Evolutionary conservation across 2,113 vertebrate species (phyloP).

Genomic region (Tiliqua scincoides): DNA sequence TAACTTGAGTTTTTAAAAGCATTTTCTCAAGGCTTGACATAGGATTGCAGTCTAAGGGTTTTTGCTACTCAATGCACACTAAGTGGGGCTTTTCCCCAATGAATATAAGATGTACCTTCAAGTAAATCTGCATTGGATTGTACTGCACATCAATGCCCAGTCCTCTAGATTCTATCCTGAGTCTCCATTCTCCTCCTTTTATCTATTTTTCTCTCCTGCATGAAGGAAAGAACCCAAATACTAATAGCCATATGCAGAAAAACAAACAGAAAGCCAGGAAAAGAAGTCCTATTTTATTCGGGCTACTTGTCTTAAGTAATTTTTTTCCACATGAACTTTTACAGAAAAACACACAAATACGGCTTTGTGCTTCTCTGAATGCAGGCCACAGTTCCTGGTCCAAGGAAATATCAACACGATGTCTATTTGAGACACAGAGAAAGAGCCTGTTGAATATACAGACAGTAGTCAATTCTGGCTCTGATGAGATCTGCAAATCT

Average conservation of each 20-base stretch:
- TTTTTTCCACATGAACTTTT: constrained; percentile 60
- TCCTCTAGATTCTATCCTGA: not conserved
- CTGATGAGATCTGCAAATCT: not conserved
- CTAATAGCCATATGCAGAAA: constrained; percentile 53
- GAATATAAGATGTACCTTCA: not conserved
- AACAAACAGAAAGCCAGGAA: constrained; percentile 41
- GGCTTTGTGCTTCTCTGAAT: constrained; percentile 61
- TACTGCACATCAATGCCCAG: no score
- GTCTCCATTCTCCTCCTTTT: not conserved
- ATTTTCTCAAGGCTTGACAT: not conserved
- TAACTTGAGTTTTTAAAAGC: not conserved
- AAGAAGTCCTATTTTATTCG: constrained; percentile 46
- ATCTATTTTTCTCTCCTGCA: not conserved
- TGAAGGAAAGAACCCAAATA: constrained; percentile 48
- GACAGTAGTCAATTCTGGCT: constrained; percentile 4
- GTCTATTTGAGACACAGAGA: constrained; percentile 45
- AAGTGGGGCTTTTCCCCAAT: no score
- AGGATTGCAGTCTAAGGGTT: not conserved
- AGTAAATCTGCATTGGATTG: not conserved
- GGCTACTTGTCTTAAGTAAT: constrained; percentile 50
- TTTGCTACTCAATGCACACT: no score
- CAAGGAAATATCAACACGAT: constrained; percentile 25
- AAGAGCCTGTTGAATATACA: constrained; percentile 1
- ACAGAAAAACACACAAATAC: constrained; percentile 51
- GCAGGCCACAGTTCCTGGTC: constrained; percentile 5